Evolutionary conservation across 2,113 vertebrate species (phyloP).

Genomic region (Mirza zaza): DNA sequence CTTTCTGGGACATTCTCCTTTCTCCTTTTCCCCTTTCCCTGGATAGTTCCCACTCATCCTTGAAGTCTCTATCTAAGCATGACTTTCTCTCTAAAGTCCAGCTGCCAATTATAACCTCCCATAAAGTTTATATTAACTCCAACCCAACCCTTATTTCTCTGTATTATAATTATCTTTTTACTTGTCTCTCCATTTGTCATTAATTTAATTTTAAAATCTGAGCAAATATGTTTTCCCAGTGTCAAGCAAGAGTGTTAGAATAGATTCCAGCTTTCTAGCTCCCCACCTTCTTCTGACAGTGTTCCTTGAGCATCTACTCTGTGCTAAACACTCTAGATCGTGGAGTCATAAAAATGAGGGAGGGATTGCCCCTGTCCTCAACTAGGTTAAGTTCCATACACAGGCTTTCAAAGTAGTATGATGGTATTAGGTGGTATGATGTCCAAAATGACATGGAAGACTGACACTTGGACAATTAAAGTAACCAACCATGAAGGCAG

Average conservation of each 20-base stretch:
- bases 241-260: background rate
- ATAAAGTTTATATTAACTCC: background rate
- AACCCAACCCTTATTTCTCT: background rate
- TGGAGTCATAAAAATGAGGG: background rate
- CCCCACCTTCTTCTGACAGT: background rate
- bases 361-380: background rate
- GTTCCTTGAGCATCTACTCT: background rate
- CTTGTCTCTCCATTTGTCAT: background rate
- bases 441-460: background rate
- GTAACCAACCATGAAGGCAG: background rate
- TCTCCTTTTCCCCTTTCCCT: background rate
- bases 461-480: background rate
- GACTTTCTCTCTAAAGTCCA: background rate
- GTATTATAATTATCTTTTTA: background rate
- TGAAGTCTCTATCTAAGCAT: background rate
- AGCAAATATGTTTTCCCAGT: background rate
- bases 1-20: background rate
- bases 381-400: background rate
- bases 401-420: background rate
- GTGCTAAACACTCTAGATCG: background rate
- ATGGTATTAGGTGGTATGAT: background rate
- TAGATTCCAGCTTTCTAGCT: background rate
- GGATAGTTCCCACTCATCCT: background rate
- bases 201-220: constrained; percentile 8
- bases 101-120: background rate